Evolutionary conservation across 1,140 invertebrate genomes (phyloP), one percentile per base, ranked within the genome.

Genomic region (Aethina tumida): DNA sequence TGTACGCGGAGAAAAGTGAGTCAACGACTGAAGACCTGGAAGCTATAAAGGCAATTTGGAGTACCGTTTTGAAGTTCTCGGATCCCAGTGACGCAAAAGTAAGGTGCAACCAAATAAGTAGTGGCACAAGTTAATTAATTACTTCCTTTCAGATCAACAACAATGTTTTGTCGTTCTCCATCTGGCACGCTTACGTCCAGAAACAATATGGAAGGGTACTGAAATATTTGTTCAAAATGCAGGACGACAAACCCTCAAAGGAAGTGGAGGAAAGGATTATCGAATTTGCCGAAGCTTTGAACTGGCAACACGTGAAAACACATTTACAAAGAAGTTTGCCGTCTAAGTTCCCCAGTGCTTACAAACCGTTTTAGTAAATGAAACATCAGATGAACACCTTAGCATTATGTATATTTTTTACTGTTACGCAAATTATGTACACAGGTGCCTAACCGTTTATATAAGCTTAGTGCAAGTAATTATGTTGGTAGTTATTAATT

Each of bases 81-180:
- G 89, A 93, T 61, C 63, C 78, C 10, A 75, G 65, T 26, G 89
- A 94, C 63, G 56, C 63, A 10, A 89, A 90, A 69, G 83, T 84
- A 65, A 49, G 38, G 39, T 32, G n/a, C 9, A 15, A 43, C 9
- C 22, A 35, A 21, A 37, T 33, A 19, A 13, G 13, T 31, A 14
- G 19, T 18, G 13, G 16, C 10, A 10, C 5, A 19, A 34, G 15
- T 13, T 35, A 2, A 32, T 24, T 12, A 35, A 3, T 6, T 16
- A 32, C 20, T 16, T 32, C 13, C 12, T 15, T 9, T 9, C 9
- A 32, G 5, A 17, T 17, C 15, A 6, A 32, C 5, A 15, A 16
- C 8, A 17, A 32, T 18, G 73, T 79, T 5, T 66, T 83, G 17
- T 71, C 77, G 47, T 84, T 93, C 53, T 71, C 75, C 4, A 64